Evolutionary conservation across 2,888 invertebrate genomes (phyloP).

Genomic region (Agelastica alni): DNA sequence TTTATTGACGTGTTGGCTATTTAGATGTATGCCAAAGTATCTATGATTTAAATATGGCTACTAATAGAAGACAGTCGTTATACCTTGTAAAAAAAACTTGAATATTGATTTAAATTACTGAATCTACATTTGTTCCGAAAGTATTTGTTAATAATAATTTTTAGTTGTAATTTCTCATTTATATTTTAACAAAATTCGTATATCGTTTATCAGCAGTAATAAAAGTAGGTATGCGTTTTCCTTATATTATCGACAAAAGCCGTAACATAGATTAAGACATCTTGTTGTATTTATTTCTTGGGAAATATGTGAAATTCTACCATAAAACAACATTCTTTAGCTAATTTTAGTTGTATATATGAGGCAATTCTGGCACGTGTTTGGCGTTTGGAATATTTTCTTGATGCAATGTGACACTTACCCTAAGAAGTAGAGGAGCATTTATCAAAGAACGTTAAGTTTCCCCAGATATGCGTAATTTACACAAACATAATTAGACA

Average conservation of each 20-base stretch:
- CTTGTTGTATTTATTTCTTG: conserved; percentile 13
- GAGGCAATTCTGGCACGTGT: conserved; percentile 21
- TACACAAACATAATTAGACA: conserved; percentile 10
- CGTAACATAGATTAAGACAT: conserved; percentile 22
- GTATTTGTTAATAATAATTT: too few relatives aligned
- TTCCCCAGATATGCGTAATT: conserved; percentile 13
- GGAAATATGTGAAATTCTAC: conserved; percentile 21
- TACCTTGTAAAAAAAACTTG: too few relatives aligned
- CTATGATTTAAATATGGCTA: too few relatives aligned
- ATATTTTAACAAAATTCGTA: too few relatives aligned
- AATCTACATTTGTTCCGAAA: too few relatives aligned
- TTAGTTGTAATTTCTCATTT: too few relatives aligned
- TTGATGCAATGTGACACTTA: conserved; percentile 9
- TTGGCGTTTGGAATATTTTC: conserved; percentile 18
- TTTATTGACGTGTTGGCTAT: too few relatives aligned
- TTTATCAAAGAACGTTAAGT: conserved; percentile 4
- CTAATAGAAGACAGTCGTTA: too few relatives aligned
- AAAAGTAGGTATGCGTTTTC: too few relatives aligned
- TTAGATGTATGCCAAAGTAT: too few relatives aligned
- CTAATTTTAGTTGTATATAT: conserved; percentile 22
- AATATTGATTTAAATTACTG: too few relatives aligned
- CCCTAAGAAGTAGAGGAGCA: conserved; percentile 10
- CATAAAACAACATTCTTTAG: conserved; percentile 21
- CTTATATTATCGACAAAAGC: conserved; percentile 3
- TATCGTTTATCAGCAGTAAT: too few relatives aligned